Conservation (phyloP, 2,888 invertebrate genomes). For the Cheilosia grossa region DNA sequence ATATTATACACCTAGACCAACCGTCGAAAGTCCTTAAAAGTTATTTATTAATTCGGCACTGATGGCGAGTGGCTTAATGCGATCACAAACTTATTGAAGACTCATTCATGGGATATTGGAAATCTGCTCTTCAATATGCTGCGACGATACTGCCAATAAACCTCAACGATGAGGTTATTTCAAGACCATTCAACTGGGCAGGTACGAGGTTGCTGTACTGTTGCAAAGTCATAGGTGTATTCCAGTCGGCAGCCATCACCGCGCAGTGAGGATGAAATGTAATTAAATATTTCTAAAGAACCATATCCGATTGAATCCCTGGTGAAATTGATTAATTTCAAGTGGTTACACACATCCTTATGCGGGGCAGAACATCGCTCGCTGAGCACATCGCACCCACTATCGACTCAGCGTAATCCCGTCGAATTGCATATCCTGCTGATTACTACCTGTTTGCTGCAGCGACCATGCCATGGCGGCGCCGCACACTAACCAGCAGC, state of each 20-base stretch:
- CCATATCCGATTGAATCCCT: conserved; percentile 32
- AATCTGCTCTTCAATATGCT: conserved; percentile 29
- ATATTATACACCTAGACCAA: not conserved
- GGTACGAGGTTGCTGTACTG: not conserved
- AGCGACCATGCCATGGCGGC: not conserved
- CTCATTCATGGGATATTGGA: conserved; percentile 13
- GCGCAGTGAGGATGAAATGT: conserved; percentile 14
- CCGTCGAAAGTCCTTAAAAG: conserved; percentile 47
- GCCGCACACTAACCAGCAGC: not conserved
- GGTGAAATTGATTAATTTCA: conserved; percentile 61
- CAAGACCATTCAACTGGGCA: conserved; percentile 23
- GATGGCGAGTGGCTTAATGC: conserved; percentile 35
- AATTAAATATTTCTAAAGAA: conserved; percentile 68
- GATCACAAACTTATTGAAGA: conserved; percentile 26
- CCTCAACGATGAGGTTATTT: conserved; percentile 42
- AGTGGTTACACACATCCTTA: conserved; percentile 42
- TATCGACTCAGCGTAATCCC: conserved; percentile 22
- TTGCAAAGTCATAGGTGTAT: not conserved
- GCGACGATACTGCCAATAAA: conserved; percentile 28
- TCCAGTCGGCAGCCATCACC: not conserved
- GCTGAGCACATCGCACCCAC: not conserved
- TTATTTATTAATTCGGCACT: conserved; percentile 44
- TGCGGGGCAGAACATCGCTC: not conserved
- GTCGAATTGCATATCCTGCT: conserved; percentile 46
- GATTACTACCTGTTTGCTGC: conserved; percentile 35